Evolutionary conservation across 1,140 invertebrate genomes (phyloP).

Genomic region (Dysdera silvatica): DNA sequence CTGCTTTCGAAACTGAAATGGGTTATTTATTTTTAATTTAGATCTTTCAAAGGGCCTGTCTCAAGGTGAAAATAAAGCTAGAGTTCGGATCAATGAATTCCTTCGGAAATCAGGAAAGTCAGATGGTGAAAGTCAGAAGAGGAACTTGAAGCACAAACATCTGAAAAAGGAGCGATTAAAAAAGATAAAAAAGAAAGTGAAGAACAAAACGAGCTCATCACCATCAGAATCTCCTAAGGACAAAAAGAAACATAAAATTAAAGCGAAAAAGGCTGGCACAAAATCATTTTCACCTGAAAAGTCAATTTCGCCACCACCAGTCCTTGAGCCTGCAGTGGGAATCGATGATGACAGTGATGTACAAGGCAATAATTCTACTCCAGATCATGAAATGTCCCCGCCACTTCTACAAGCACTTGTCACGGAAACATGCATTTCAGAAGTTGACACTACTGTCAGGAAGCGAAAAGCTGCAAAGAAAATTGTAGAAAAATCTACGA

Average conservation of each 20-base stretch:
- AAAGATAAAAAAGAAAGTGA: slow-evolving; percentile 19
- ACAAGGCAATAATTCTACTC: slow-evolving; percentile 8
- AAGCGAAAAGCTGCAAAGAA: no score
- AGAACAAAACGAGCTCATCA: neutral
- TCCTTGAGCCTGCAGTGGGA: slow-evolving; percentile 16
- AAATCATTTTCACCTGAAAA: slow-evolving; percentile 21
- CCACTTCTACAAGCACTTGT: slow-evolving; percentile 18
- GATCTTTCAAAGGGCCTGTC: no score
- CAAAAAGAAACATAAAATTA: slow-evolving; percentile 20
- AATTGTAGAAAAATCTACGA: no score
- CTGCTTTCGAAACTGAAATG: no score
- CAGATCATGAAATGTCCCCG: slow-evolving; percentile 17
- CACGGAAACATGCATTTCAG: no score
- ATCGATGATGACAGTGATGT: slow-evolving; percentile 17
- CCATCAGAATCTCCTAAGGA: slow-evolving; percentile 16
- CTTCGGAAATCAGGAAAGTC: slow-evolving; percentile 17
- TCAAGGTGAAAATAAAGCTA: slow-evolving; percentile 19
- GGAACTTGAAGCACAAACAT: slow-evolving; percentile 20
- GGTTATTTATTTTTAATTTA: no score
- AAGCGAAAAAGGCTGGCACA: slow-evolving; percentile 18
- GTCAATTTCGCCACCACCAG: slow-evolving; percentile 17
- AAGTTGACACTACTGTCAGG: no score
- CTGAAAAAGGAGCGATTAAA: slow-evolving; percentile 18
- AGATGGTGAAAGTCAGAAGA: slow-evolving; percentile 16
- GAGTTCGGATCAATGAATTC: slow-evolving; percentile 23